These are phyloP conservation scores for Wiebesia pumilae DNA, from an alignment of 1,140 invertebrate genomes.

Conservation along the genomic window DNA sequence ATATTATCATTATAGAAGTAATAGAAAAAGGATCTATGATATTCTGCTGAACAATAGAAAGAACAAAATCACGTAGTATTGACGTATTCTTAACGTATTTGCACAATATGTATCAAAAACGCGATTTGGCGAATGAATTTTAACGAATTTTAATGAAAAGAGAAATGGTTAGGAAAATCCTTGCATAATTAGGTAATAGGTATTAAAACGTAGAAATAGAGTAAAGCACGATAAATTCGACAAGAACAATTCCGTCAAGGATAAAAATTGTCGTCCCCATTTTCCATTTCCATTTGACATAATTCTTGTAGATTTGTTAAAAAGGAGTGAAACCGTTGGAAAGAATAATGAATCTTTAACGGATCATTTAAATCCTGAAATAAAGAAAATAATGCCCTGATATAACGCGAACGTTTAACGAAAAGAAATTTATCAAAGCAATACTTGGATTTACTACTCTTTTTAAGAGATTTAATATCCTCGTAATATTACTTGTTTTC, in stretches of 20 bases:
- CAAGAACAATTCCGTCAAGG: not conserved
- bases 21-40: not conserved
- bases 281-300: no score
- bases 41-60: not conserved
- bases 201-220: no score
- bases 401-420: not conserved
- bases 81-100: no score
- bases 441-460: not conserved
- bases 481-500: not conserved
- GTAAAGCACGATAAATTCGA: no score
- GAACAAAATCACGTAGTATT: no score
- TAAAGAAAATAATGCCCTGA: not conserved
- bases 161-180: no score
- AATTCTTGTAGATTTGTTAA: not conserved
- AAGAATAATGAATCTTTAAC: not conserved
- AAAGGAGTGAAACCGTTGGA: not conserved
- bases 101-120: no score
- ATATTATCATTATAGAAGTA: not conserved
- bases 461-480: not conserved
- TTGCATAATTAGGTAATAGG: no score
- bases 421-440: not conserved
- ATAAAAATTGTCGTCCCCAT: not conserved
- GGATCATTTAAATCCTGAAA: not conserved
- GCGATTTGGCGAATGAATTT: no score
- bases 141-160: no score